Base-by-base conservation (phyloP, 2,797 vertebrate species). In the Mormyrops attenuatus region DNA sequence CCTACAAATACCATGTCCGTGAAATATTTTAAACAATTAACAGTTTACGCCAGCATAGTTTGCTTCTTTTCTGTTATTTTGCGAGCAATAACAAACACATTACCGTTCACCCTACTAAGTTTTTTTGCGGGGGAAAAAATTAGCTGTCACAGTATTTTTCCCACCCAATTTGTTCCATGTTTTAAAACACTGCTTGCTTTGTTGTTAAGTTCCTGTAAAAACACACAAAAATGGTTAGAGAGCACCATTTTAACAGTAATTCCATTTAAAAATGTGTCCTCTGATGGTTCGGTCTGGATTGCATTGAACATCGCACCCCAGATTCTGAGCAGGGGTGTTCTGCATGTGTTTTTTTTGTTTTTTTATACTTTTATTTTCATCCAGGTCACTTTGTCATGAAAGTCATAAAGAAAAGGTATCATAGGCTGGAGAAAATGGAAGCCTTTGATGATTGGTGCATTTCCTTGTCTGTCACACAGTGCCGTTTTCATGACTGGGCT, bases 401-500 rank as follows among this genome's bases (percentile, higher is more conserved):
- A 85, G 49, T 49, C 49, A 15, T 30, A 22, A 87, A 57, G 86
- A 87, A 87, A 34, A 52, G 85, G 49, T 87, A 34, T 53, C 85
- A 55, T 87, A 52, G 86, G 86, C 86, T 38, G 53, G 86, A 55
- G 86, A 38, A 52, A 57, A 86, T 34, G n/a, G 49, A 86, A 86
- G 85, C 85, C 52, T 52, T 26, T 34, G 85, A 52, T 52, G 86
- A 38, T 13, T 44, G 34, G 26, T 60, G 30, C 52, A 57, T 20
- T 52, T n/a, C 52, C 86, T 52, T 41, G 89, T 89, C 89, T 92
- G 94, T 98, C 97, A 98, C 96, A 98, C 97, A 0, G 97, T 97
- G 93, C 97, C 97, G 0, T 98, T 98, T 94, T 98, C 97, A 94
- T 97, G 97, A 93, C 97, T 94, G 69, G 97, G 96, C 95, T 98